Base-by-base conservation (phyloP, 2,113 vertebrate species). In the Indicator indicator region DNA sequence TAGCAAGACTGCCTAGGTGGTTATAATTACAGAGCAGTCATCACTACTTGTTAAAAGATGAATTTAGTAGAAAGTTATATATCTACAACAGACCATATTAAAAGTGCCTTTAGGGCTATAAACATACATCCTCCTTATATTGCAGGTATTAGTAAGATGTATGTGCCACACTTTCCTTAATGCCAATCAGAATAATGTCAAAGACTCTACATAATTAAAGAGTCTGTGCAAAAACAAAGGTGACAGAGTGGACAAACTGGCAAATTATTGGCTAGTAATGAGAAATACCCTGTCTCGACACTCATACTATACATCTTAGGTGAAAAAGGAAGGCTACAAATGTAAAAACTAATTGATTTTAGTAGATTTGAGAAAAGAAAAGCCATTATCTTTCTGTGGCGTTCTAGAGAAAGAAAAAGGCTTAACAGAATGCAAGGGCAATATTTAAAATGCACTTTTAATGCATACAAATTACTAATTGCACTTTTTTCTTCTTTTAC, bases 51-150 rank as follows among this genome's bases (percentile, higher is more conserved):
- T 16, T n/a, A 27, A 75, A 63, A 72, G 8, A 83, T 54, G 5
- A n/a, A 28, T 12, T 13, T 0, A 2, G 1, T n/a, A 20, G 20
- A 72, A 28, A 3, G 27, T 16, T 74, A 30, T 30, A 2, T 17
- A 21, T 8, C 50, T 77, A 62, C 8, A 5, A 30, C 0, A 19
- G 21, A n/a, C 4, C 4, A n/a, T 27, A 70, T 33, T 42, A 58
- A 44, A 69, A 52, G 5, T 28, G 16, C 3, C 2, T 69, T 73
- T 71, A 74, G 9, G 9, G 13, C 30, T 80, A 16, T 75, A 54
- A 82, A 44, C 12, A n/a, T 28, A 21, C 3, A 42, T 40, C 42
- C 24, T 86, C 59, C n/a, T 40, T 68, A 20, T 32, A 36, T 8
- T 5, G 11, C 21, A 81, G 6, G 23, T 26, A 46, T 58, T 54